phyloP scores from a whole-genome alignment of 2,797 vertebrate species.

The Chelidonichthys spinosus region DNA sequence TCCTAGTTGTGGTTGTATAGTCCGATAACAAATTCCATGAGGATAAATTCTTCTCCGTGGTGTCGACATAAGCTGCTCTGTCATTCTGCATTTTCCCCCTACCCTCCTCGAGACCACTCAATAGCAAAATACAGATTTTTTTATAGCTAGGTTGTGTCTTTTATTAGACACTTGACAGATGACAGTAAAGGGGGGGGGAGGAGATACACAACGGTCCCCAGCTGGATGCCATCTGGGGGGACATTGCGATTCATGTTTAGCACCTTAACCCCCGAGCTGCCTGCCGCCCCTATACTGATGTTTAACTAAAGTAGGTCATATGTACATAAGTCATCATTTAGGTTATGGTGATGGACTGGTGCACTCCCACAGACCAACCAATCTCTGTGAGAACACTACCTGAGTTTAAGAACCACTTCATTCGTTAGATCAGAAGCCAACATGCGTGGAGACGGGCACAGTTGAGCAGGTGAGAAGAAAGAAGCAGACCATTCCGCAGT shows the following conservation, averaged over 20 bases:
- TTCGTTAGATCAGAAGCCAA: slow-evolving; percentile 12
- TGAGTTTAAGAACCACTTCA: background rate
- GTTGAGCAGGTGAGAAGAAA: slow-evolving; percentile 22
- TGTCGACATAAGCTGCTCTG: background rate
- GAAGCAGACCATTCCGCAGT: slow-evolving; percentile 23
- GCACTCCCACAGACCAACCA: background rate
- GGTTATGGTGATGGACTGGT: background rate
- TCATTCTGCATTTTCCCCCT: slow-evolving; percentile 11
- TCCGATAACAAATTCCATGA: background rate
- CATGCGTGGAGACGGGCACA: slow-evolving; percentile 4
- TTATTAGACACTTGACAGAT: background rate
- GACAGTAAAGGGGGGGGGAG: slow-evolving; percentile 1
- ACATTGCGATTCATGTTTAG: background rate
- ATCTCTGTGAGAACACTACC: background rate
- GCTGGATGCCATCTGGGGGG: background rate
- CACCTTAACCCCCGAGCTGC: background rate
- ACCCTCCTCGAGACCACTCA: background rate
- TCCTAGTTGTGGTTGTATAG: background rate
- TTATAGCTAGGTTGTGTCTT: background rate
- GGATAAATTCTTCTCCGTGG: background rate
- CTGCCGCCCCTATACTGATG: background rate
- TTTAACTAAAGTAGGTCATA: background rate
- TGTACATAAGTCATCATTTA: background rate
- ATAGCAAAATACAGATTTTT: background rate
- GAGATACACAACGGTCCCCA: background rate